Percentiles rank a stretch among this genome's conserved stretches.
These are phyloP conservation scores for Cryptoprocta ferox DNA, from an alignment of 2,797 vertebrate genomes.

Conservation along the genomic window DNA sequence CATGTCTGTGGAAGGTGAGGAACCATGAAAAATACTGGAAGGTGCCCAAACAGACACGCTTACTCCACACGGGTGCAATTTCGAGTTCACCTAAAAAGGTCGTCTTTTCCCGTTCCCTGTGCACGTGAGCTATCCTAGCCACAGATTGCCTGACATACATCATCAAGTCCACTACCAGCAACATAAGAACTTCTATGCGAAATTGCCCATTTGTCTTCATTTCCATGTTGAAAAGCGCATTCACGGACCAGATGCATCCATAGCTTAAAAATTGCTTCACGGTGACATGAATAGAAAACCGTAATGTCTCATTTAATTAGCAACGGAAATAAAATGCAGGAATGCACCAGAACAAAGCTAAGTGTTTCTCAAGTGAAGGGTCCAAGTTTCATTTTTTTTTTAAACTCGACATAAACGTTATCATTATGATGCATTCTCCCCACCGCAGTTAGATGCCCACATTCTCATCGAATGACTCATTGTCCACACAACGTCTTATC, in stretches of 20 bases:
- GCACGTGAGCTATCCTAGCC: background rate
- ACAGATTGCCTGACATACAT: background rate
- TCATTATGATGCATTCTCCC: background rate
- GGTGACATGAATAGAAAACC: background rate
- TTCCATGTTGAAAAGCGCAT: background rate
- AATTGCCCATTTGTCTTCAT: conserved; percentile 30
- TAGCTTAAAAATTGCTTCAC: background rate
- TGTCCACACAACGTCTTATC: background rate
- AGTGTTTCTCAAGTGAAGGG: background rate
- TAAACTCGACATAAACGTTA: too few relatives aligned
- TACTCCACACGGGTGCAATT: accelerated
- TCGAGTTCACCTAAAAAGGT: background rate
- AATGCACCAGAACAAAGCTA: background rate
- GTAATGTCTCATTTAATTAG: background rate
- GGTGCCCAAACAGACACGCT: background rate
- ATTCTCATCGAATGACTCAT: background rate
- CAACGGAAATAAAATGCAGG: background rate
- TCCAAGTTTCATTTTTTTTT: background rate
- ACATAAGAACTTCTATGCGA: background rate
- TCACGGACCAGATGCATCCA: background rate
- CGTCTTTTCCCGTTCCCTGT: background rate
- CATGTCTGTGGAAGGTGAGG: too few relatives aligned
- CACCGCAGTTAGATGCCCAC: background rate
- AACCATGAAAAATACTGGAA: background rate
- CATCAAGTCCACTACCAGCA: background rate